Evolutionary conservation across 2,113 vertebrate genomes (phyloP).

Genomic region (Apteryx owenii): DNA sequence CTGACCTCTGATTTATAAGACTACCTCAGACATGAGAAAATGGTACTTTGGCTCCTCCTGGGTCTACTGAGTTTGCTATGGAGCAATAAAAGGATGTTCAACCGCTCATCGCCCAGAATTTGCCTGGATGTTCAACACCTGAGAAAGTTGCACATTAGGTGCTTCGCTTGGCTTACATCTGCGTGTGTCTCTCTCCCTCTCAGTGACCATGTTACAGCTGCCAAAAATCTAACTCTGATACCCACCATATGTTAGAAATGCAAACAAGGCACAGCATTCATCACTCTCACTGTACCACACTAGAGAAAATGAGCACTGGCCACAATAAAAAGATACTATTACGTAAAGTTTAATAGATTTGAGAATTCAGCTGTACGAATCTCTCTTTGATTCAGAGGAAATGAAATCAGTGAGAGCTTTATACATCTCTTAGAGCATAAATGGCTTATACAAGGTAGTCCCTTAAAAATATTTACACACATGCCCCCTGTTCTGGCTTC

Average conservation of each 20-base stretch:
- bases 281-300: background rate
- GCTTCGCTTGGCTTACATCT: slow-evolving; percentile 21
- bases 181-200: background rate
- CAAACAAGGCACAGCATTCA: background rate
- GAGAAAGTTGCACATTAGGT: slow-evolving; percentile 4
- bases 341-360: background rate
- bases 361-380: background rate
- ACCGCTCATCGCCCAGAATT: slow-evolving; percentile 29
- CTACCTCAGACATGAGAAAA: slow-evolving; percentile 15
- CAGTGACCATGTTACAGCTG: background rate
- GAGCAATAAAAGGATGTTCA: slow-evolving; percentile 40
- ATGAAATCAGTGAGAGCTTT: background rate
- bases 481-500: background rate
- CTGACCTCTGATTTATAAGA: slow-evolving; percentile 26
- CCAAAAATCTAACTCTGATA: background rate
- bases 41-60: slow-evolving; percentile 20
- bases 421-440: background rate
- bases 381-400: background rate
- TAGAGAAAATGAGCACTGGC: background rate
- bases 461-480: background rate
- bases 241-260: background rate
- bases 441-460: background rate
- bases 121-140: slow-evolving; percentile 44
- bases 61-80: slow-evolving; percentile 35
- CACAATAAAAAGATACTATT: background rate